phyloP scores from a whole-genome alignment of 2,113 vertebrate genomes.

The Triplophysa siluroides region DNA sequence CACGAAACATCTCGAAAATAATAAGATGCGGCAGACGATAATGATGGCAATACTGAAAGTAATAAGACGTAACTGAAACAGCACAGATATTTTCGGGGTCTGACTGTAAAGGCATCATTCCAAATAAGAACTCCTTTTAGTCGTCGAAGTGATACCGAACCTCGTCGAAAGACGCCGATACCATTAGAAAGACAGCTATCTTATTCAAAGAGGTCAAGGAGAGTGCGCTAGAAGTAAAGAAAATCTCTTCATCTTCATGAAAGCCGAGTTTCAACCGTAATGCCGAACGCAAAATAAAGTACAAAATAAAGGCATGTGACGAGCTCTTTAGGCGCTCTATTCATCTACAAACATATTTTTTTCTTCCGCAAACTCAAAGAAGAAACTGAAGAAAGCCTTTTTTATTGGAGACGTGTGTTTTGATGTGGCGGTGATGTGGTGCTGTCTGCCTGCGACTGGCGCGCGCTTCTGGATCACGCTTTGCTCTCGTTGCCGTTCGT shows the following conservation, averaged over 20 bases:
- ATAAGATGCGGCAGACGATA: constrained; percentile 74
- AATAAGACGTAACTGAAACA: constrained; percentile 52
- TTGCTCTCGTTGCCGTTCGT: constrained; percentile 93
- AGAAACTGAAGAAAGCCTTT: constrained; percentile 80
- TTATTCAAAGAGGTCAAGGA: constrained; percentile 49
- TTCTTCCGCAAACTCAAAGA: constrained; percentile 78
- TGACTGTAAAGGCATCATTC: constrained; percentile 65
- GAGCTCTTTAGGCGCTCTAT: constrained; percentile 80
- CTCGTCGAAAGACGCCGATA: constrained; percentile 40
- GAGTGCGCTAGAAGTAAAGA: constrained; percentile 47
- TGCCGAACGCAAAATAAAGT: background rate
- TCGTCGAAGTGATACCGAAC: constrained; percentile 54
- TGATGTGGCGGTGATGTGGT: constrained; percentile 72
- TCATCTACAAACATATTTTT: constrained; percentile 73
- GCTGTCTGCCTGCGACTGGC: constrained; percentile 64
- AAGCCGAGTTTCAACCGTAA: constrained; percentile 9
- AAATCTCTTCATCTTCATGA: constrained; percentile 45
- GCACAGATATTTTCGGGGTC: constrained; percentile 46
- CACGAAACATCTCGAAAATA: constrained; percentile 75
- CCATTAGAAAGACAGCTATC: constrained; percentile 33
- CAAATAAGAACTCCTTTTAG: constrained; percentile 55
- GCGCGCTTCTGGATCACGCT: constrained; percentile 82
- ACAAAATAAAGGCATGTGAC: constrained; percentile 75
- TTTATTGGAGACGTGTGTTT: constrained; percentile 57
- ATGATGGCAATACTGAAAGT: constrained; percentile 65